Evolutionary conservation across 1,140 invertebrate species (phyloP).

Genomic region (Hestina assimilis): DNA sequence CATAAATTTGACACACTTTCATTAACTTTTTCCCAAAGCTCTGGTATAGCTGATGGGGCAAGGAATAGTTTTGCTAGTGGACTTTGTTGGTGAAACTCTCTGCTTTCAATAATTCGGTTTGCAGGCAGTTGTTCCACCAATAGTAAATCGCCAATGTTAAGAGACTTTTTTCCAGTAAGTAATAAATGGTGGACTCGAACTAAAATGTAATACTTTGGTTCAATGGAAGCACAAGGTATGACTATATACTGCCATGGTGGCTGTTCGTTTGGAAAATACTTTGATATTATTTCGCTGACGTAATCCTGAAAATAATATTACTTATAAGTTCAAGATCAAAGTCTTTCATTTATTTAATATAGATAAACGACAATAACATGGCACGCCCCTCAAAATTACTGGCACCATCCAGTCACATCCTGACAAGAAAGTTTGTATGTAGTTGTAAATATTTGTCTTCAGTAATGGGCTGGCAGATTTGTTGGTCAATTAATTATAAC

Average conservation of each 20-base stretch:
- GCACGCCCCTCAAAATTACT: no score
- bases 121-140: constrained; percentile 80
- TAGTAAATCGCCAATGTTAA: constrained; percentile 87
- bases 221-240: constrained; percentile 80
- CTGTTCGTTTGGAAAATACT: constrained; percentile 83
- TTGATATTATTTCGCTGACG: constrained; percentile 87
- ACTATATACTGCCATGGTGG: constrained; percentile 90
- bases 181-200: constrained; percentile 87
- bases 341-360: no score
- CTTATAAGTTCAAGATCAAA: no score
- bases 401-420: no score
- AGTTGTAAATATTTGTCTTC: not conserved
- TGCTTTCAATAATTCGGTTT: constrained; percentile 46
- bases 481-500: no score
- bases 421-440: no score
- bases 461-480: no score
- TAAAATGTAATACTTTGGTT: constrained; percentile 85
- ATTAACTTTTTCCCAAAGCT: constrained; percentile 82
- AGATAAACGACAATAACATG: no score
- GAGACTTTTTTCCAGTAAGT: constrained; percentile 82
- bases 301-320: constrained; percentile 81
- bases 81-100: constrained; percentile 54
- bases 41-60: constrained; percentile 82
- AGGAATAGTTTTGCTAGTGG: constrained; percentile 80
- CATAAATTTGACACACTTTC: constrained; percentile 85